phyloP scores from a whole-genome alignment of 2,888 invertebrate species.

The Hypomecis punctinalis region DNA sequence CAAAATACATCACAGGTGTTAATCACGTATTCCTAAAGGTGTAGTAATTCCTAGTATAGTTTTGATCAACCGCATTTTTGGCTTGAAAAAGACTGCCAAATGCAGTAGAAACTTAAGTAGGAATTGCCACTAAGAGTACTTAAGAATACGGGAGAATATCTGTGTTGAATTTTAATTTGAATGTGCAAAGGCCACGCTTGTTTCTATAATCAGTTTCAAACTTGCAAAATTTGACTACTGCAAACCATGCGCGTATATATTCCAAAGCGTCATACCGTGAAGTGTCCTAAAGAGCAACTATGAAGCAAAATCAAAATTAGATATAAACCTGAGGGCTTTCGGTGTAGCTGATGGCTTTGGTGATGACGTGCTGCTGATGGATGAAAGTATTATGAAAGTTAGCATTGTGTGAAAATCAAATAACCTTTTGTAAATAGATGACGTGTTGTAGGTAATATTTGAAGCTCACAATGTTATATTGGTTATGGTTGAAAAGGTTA shows the following conservation, averaged over 20 bases:
- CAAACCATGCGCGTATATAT: conserved; percentile 31
- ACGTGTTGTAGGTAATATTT: conserved; percentile 5
- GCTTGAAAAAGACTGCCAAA: too few species aligned
- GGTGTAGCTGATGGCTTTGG: conserved; percentile 84
- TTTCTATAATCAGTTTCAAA: too few species aligned
- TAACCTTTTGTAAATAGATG: conserved; percentile 8
- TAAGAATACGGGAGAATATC: too few species aligned
- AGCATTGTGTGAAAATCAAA: conserved; percentile 46
- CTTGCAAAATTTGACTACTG: neutral
- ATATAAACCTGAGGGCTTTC: conserved; percentile 81
- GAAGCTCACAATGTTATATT: conserved; percentile 9
- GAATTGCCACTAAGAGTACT: too few species aligned
- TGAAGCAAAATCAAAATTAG: conserved; percentile 54
- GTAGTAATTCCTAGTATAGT: too few species aligned
- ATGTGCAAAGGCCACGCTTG: too few species aligned
- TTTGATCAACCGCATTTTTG: too few species aligned
- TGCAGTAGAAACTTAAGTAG: too few species aligned
- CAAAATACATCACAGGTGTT: neutral
- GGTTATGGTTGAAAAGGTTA: neutral
- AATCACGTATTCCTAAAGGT: too few species aligned
- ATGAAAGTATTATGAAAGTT: conserved; percentile 76
- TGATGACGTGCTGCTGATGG: conserved; percentile 81
- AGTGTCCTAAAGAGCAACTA: conserved; percentile 20
- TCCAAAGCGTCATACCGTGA: conserved; percentile 24
- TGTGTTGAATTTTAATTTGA: too few species aligned